Percentiles rank a stretch among this genome's conserved stretches.
Evolutionary conservation across 2,888 invertebrate genomes (phyloP).

Genomic region (Metellina segmentata): DNA sequence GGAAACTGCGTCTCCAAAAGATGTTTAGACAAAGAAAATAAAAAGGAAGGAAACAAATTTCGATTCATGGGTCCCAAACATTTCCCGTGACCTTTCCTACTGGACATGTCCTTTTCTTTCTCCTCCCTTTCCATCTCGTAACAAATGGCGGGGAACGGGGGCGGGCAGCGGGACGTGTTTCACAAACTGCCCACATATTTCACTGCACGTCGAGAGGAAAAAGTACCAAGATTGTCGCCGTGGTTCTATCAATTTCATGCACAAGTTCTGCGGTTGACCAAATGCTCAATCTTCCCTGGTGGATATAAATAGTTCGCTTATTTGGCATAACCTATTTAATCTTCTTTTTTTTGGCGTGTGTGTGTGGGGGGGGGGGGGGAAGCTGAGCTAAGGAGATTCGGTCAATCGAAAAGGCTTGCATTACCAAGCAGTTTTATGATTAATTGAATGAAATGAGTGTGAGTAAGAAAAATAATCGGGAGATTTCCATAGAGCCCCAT

Average conservation of each 20-base stretch:
- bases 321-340: too few relatives aligned
- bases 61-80: background rate
- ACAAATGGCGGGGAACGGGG: conserved; percentile 37
- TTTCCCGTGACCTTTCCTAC: background rate
- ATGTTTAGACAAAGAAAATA: background rate
- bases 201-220: background rate
- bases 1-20: background rate
- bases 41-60: background rate
- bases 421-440: too few relatives aligned
- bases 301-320: background rate
- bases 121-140: conserved; percentile 10
- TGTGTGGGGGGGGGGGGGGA: too few relatives aligned
- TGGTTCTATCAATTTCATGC: conserved; percentile 40
- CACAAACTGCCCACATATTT: conserved; percentile 35
- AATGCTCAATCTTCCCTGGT: background rate
- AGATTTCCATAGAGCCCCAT: too few relatives aligned
- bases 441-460: too few relatives aligned
- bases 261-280: conserved; percentile 37
- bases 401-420: too few relatives aligned
- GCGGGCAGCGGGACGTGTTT: conserved; percentile 31
- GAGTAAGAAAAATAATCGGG: too few relatives aligned
- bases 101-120: background rate
- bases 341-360: too few relatives aligned
- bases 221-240: background rate
- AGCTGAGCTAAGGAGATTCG: too few relatives aligned